These are phyloP conservation scores for Alloscopus bannaensis DNA, from an alignment of 2,888 invertebrate genomes.

Conservation along the genomic window DNA sequence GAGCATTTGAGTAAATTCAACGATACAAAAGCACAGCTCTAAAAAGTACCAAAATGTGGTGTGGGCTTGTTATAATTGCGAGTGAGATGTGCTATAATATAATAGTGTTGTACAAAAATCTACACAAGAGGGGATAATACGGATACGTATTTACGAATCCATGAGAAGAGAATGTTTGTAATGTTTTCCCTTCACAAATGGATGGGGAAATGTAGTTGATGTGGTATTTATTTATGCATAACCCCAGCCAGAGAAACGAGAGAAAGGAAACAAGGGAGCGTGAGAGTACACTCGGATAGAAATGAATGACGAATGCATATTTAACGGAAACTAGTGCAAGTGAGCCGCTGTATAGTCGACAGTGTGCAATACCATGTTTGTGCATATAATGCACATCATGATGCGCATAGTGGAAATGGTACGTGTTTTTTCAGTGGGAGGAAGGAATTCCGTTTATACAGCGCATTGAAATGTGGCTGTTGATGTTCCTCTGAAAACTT, in stretches of 20 bases:
- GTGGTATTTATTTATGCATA: slow-evolving; percentile 56
- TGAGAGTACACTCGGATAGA: slow-evolving; percentile 31
- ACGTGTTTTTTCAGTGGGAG: neutral
- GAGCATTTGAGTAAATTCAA: no score
- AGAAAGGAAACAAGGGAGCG: slow-evolving; percentile 13
- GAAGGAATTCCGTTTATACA: slow-evolving; percentile 2
- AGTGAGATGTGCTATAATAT: slow-evolving; percentile 52
- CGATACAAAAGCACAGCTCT: neutral
- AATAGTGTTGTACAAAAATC: slow-evolving; percentile 55
- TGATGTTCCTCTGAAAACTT: slow-evolving; percentile 53
- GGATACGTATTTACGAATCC: slow-evolving; percentile 47
- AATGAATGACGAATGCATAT: slow-evolving; percentile 60
- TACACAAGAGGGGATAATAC: slow-evolving; percentile 53
- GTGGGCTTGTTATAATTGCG: no score
- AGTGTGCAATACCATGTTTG: neutral
- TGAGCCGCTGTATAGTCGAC: no score
- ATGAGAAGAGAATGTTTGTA: slow-evolving; percentile 38
- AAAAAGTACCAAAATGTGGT: neutral
- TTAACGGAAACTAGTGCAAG: slow-evolving; percentile 17
- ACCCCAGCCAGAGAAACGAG: slow-evolving; percentile 18
- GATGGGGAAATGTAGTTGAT: slow-evolving; percentile 44
- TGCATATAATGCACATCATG: neutral
- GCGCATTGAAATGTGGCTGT: slow-evolving; percentile 61
- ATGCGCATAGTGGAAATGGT: neutral
- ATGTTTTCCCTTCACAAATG: slow-evolving; percentile 29